Conservation (phyloP, 1,140 invertebrate species). For the Cheumatopsyche charites region DNA sequence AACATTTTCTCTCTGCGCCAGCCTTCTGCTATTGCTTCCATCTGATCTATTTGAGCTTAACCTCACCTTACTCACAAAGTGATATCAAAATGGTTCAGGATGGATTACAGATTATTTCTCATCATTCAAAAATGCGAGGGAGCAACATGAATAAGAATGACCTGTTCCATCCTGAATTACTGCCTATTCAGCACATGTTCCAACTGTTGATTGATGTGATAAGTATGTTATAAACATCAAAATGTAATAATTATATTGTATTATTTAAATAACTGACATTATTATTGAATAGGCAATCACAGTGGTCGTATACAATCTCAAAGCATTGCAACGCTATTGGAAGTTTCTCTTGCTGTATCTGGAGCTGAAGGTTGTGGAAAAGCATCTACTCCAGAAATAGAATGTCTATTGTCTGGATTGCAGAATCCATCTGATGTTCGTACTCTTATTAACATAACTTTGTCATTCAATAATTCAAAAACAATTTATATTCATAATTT, state of each 20-base stretch:
- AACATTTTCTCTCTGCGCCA: constrained; percentile 66
- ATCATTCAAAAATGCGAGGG: constrained; percentile 71
- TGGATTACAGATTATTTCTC: constrained; percentile 72
- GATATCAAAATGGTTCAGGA: constrained; percentile 68
- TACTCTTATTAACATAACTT: neutral
- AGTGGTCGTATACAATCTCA: constrained; percentile 74
- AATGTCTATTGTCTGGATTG: constrained; percentile 76
- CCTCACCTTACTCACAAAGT: constrained; percentile 55
- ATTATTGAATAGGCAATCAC: constrained; percentile 62
- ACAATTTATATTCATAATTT: neutral
- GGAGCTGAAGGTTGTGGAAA: constrained; percentile 67
- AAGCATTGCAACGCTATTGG: constrained; percentile 76
- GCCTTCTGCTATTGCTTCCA: constrained; percentile 86
- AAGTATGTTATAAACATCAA: constrained; percentile 58
- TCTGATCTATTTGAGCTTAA: constrained; percentile 73
- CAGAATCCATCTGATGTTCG: constrained; percentile 66
- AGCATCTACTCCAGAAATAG: constrained; percentile 70
- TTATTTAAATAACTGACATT: neutral
- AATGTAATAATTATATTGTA: neutral
- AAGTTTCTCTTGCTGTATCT: constrained; percentile 74
- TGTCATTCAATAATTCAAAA: neutral
- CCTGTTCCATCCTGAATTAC: constrained; percentile 72
- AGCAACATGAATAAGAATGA: constrained; percentile 57
- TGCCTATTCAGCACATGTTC: constrained; percentile 84
- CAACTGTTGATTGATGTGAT: constrained; percentile 81